Percentiles rank a stretch among this genome's conserved stretches.
These are phyloP conservation scores for Lamellibrachia satsuma DNA, from an alignment of 2,888 invertebrate species.

Conservation along the genomic window DNA sequence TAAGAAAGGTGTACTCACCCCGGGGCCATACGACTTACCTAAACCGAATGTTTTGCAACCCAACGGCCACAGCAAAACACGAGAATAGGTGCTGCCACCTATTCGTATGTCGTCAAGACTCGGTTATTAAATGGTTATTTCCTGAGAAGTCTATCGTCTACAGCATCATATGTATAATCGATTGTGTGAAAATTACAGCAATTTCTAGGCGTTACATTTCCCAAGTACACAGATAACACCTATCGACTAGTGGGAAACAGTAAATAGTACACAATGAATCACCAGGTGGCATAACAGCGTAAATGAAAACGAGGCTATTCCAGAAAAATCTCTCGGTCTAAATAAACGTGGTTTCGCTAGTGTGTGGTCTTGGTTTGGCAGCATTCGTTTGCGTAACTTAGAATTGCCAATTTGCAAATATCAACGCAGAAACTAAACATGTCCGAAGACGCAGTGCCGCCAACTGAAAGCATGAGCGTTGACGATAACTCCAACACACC, in stretches of 20 bases:
- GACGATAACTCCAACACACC: background rate
- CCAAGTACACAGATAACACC: background rate
- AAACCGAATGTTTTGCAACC: too few species aligned
- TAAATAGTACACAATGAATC: background rate
- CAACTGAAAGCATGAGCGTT: background rate
- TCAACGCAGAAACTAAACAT: background rate
- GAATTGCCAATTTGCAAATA: slow-evolving; percentile 1
- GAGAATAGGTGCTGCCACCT: too few species aligned
- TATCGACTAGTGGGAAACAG: background rate
- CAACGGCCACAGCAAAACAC: too few species aligned
- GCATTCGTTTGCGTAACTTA: background rate
- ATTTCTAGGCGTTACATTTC: too few species aligned
- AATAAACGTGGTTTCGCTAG: background rate
- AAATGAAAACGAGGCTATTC: background rate
- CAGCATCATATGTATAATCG: too few species aligned
- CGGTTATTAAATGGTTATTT: too few species aligned
- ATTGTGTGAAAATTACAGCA: too few species aligned
- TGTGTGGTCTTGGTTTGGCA: background rate
- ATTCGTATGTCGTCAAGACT: too few species aligned
- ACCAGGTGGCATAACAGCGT: background rate
- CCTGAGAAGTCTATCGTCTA: too few species aligned
- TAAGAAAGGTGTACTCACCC: too few species aligned
- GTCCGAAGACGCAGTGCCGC: background rate
- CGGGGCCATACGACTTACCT: too few species aligned
- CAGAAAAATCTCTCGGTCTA: background rate